Evolutionary conservation across 2,113 vertebrate genomes (phyloP).

Genomic region (Picathartes gymnocephalus): DNA sequence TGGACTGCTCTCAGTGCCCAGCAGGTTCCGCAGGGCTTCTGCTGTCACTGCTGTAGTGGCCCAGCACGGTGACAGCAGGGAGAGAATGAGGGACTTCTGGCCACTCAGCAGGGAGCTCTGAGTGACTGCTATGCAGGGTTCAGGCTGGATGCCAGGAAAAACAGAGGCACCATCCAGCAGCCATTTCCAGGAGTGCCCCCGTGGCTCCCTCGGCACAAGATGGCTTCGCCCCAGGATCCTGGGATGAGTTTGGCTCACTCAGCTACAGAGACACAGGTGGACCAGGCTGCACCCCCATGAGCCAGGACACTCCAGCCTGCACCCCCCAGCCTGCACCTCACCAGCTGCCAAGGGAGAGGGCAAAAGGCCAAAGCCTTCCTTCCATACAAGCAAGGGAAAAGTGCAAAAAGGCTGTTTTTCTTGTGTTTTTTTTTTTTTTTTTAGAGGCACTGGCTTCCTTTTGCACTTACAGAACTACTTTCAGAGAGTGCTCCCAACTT

Average conservation of each 20-base stretch:
- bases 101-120: not conserved
- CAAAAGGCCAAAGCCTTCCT: not conserved
- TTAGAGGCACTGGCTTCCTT: not conserved
- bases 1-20: not conserved
- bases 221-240: not conserved
- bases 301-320: not conserved
- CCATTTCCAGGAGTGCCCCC: conserved; percentile 10
- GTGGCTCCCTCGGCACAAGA: not conserved
- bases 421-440: not conserved
- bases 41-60: not conserved
- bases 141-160: conserved; percentile 53
- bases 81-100: not conserved
- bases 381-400: not conserved
- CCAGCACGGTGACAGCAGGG: not conserved
- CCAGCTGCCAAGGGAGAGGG: not conserved
- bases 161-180: not conserved
- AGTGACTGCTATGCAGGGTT: not conserved
- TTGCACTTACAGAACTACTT: not conserved
- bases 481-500: not conserved
- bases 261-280: not conserved
- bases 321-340: not conserved
- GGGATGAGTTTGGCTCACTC: not conserved
- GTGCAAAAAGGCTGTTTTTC: not conserved
- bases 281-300: not conserved
- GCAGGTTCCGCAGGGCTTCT: not conserved